Conservation (phyloP, 1,140 invertebrate genomes). For the Ceratitis capitata region DNA sequence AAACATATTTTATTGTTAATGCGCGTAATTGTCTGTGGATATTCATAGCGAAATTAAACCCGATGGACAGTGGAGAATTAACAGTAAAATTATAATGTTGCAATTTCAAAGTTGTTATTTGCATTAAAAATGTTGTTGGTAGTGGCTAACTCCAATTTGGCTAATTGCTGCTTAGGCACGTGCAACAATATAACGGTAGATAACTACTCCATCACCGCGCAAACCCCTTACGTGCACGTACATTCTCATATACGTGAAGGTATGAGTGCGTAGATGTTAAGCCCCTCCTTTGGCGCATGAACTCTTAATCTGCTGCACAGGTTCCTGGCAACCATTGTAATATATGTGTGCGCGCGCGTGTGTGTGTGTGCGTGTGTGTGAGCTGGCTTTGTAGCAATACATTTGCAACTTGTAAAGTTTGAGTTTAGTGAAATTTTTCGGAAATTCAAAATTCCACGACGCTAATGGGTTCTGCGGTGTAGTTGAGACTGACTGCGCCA, state of each 20-base stretch:
- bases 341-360: not conserved
- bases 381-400: not conserved
- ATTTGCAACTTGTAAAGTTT: constrained; percentile 20
- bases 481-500: not conserved
- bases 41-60: not conserved
- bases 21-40: not conserved
- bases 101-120: not conserved
- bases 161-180: constrained; percentile 34
- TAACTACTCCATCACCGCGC: not conserved
- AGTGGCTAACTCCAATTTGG: constrained; percentile 12
- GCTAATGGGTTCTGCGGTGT: constrained; percentile 25
- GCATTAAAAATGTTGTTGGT: not conserved
- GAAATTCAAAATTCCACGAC: constrained; percentile 11
- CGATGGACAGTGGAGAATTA: constrained; percentile 5
- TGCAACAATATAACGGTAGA: not conserved
- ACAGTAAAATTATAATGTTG: not conserved
- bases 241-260: not conserved
- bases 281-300: not conserved
- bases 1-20: constrained; percentile 21
- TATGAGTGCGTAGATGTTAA: too few species aligned
- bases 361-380: not conserved
- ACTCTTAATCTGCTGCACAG: not conserved
- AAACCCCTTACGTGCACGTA: not conserved
- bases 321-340: not conserved
- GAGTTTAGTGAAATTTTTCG: constrained; percentile 7